Evolutionary conservation across 1,140 invertebrate genomes (phyloP).

Genomic region (Matsumurasca onukii): DNA sequence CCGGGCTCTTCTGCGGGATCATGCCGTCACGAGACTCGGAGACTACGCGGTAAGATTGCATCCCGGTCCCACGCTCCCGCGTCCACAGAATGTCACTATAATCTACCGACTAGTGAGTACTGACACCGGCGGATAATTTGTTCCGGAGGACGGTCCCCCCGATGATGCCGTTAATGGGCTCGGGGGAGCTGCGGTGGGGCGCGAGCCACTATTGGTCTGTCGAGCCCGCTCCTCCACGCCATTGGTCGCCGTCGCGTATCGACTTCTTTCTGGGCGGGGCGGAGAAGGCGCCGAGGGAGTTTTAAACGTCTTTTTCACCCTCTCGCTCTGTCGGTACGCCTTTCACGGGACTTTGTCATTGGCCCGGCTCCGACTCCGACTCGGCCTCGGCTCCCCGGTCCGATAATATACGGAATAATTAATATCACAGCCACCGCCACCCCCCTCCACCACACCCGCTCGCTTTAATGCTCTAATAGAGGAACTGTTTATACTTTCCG

Average conservation of each 20-base stretch:
- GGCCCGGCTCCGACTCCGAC: neutral
- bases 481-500: conserved; percentile 3
- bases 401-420: conserved; percentile 26
- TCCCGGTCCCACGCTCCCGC: neutral
- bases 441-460: neutral
- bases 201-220: neutral
- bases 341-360: conserved; percentile 18
- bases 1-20: neutral
- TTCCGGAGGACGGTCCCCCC: conserved; percentile 8
- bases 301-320: conserved; percentile 27
- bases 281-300: conserved; percentile 20
- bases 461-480: neutral
- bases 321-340: conserved; percentile 10
- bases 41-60: conserved; percentile 1
- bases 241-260: conserved; percentile 12
- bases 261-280: conserved; percentile 23
- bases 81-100: conserved; percentile 23
- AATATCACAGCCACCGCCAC: neutral
- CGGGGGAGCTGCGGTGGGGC: neutral
- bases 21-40: neutral
- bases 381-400: neutral
- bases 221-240: neutral
- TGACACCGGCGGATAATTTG: conserved; percentile 18
- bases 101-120: too few relatives aligned
- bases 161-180: neutral